phyloP scores from a whole-genome alignment of 1,140 invertebrate genomes.

The Drepana arcuata region DNA sequence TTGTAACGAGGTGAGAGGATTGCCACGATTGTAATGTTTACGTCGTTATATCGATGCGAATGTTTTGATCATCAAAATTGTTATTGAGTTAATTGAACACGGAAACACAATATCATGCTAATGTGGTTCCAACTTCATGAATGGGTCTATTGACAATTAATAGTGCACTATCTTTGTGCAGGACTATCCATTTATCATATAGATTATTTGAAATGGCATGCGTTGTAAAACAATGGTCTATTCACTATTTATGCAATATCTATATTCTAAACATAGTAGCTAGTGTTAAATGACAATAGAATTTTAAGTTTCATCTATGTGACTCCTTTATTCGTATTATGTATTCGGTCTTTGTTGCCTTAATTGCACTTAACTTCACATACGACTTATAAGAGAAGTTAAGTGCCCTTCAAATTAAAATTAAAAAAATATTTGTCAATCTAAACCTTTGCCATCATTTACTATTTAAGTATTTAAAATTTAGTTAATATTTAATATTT shows the following conservation, averaged over 20 bases:
- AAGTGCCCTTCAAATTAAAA: too few species aligned
- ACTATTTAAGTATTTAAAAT: too few species aligned
- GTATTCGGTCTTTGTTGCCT: too few species aligned
- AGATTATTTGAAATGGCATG: conserved; percentile 27
- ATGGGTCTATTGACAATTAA: conserved; percentile 39
- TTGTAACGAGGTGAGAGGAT: conserved; percentile 41
- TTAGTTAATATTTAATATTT: too few species aligned
- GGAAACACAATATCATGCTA: conserved; percentile 19
- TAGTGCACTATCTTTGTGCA: conserved; percentile 32
- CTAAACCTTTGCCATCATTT: too few species aligned
- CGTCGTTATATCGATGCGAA: conserved; percentile 7
- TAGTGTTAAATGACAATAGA: conserved; percentile 32
- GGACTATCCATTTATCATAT: conserved; percentile 45
- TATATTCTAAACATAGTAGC: conserved; percentile 26
- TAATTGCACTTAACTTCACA: too few species aligned
- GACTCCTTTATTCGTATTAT: too few species aligned
- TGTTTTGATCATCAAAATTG: conserved; percentile 13
- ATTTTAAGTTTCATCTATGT: too few species aligned
- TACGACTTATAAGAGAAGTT: too few species aligned
- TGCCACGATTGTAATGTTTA: conserved; percentile 9
- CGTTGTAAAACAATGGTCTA: conserved; percentile 43
- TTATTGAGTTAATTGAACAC: conserved; percentile 15
- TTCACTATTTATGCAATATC: conserved; percentile 50
- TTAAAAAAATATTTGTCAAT: too few species aligned
- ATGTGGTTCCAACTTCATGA: conserved; percentile 15